phyloP scores from a whole-genome alignment of 2,797 vertebrate genomes.

The Lophius americanus region DNA sequence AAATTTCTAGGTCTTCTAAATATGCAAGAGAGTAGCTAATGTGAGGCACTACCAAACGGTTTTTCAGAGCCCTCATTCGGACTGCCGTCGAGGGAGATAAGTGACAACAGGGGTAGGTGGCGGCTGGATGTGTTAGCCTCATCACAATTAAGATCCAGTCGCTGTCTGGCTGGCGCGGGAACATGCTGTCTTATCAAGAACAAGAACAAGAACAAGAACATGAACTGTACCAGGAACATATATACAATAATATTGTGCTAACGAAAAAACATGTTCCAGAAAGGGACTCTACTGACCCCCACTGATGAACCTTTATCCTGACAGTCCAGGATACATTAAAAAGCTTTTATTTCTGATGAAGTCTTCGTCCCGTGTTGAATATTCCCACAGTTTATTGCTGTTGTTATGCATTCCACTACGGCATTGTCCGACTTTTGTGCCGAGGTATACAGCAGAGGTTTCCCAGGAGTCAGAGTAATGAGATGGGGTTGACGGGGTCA shows the following conservation, averaged over 20 bases:
- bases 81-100: constrained; percentile 5
- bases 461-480: constrained; percentile 81
- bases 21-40: constrained; percentile 16
- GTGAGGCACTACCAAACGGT: constrained; percentile 20
- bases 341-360: constrained; percentile 40
- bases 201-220: constrained; percentile 5
- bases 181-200: background rate
- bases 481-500: constrained; percentile 85
- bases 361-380: constrained; percentile 40
- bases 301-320: constrained; percentile 7
- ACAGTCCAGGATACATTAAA: constrained; percentile 35
- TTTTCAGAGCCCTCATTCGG: constrained; percentile 4
- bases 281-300: background rate
- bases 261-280: background rate
- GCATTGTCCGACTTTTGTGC: constrained; percentile 71
- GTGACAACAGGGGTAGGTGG: constrained; percentile 5
- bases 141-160: constrained; percentile 3
- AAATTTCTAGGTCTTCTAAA: constrained; percentile 11
- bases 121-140: constrained; percentile 22
- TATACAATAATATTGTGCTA: background rate
- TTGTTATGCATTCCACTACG: constrained; percentile 63
- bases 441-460: constrained; percentile 66
- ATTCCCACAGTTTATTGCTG: constrained; percentile 67
- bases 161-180: background rate
- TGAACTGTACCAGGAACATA: background rate